phyloP scores from a whole-genome alignment of 2,113 vertebrate genomes.

The Tamias sibiricus region DNA sequence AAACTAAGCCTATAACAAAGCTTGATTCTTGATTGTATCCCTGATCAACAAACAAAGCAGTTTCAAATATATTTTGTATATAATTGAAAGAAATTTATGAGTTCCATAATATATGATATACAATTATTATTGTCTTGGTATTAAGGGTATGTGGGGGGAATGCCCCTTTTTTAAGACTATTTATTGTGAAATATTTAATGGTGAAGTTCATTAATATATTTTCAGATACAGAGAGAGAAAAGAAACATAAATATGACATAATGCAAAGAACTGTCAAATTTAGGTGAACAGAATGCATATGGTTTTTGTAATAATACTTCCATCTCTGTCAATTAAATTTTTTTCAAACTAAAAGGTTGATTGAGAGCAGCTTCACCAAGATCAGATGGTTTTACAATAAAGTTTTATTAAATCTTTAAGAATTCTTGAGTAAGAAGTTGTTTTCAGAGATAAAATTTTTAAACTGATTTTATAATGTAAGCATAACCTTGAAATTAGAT shows the following conservation, averaged over 20 bases:
- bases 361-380: neutral
- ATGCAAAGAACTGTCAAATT: neutral
- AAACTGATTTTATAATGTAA: neutral
- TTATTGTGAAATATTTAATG: neutral
- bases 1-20: neutral
- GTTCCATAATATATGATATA: neutral
- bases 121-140: neutral
- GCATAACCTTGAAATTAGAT: neutral
- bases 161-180: neutral
- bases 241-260: neutral
- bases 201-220: neutral
- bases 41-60: neutral
- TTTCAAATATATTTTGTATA: neutral
- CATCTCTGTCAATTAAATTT: neutral
- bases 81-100: neutral
- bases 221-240: neutral
- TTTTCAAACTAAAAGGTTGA: neutral
- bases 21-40: neutral
- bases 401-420: conserved; percentile 10
- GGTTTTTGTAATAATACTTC: neutral
- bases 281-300: neutral
- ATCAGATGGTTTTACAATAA: neutral
- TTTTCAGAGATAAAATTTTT: neutral
- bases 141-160: neutral
- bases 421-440: neutral